Conservation (phyloP, 2,888 invertebrate genomes). For the Allophyes oxyacanthae region DNA sequence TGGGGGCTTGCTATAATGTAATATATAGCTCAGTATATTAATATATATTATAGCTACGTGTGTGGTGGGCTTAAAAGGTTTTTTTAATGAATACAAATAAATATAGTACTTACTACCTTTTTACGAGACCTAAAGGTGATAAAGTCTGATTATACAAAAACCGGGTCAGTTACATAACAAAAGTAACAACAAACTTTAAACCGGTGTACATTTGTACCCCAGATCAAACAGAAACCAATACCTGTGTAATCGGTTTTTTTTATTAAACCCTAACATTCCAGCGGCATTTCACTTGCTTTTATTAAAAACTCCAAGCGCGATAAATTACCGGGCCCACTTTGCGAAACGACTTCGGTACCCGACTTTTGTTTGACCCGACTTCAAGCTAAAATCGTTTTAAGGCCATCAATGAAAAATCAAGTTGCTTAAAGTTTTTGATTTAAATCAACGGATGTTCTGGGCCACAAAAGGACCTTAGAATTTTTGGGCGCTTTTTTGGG, state of each 20-base stretch:
- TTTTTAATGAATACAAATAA: no score
- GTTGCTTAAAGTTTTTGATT: conserved; percentile 56
- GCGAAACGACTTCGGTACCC: conserved; percentile 48
- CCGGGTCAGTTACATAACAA: conserved; percentile 26
- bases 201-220: conserved; percentile 20
- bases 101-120: no score
- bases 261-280: conserved; percentile 51
- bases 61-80: no score
- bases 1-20: no score
- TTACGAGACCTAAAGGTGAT: no score
- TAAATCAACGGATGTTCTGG: conserved; percentile 46
- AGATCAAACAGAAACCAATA: conserved; percentile 30
- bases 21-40: no score
- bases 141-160: conserved; percentile 5
- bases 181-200: conserved; percentile 36
- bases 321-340: conserved; percentile 54
- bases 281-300: conserved; percentile 46
- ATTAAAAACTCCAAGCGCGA: conserved; percentile 57
- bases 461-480: conserved; percentile 31
- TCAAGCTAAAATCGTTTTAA: conserved; percentile 55
- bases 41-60: no score
- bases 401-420: conserved; percentile 54
- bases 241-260: conserved; percentile 44
- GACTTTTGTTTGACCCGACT: conserved; percentile 55
- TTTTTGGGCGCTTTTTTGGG: conserved; percentile 8